Conservation (phyloP, 2,113 vertebrate genomes). For the Clupea harengus region DNA sequence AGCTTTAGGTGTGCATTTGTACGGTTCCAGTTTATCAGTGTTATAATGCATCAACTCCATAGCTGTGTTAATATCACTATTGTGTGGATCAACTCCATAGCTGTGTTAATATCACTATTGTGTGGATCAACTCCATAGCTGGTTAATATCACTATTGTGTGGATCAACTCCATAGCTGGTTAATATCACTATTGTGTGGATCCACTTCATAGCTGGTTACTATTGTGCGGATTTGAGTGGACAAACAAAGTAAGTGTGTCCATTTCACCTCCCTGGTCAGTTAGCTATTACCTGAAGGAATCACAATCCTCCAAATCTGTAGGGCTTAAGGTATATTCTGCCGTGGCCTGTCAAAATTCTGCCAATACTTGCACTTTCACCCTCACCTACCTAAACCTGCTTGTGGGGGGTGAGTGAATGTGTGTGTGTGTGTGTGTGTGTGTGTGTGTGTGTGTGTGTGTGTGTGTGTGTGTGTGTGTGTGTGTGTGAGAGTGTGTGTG, state of each 20-base stretch:
- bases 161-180: not conserved
- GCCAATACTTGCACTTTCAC: constrained; percentile 20
- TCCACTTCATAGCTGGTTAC: no score
- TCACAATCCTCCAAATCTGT: not conserved
- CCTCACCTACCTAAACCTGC: constrained; percentile 7
- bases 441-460: not conserved
- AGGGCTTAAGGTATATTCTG: constrained; percentile 11
- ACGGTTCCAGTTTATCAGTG: not conserved
- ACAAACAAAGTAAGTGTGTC: not conserved
- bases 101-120: not conserved
- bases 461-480: not conserved
- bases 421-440: not conserved
- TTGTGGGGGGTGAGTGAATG: not conserved
- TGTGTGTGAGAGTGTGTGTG: not conserved
- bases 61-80: not conserved
- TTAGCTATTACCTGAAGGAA: constrained; percentile 12
- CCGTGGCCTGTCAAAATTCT: constrained; percentile 16
- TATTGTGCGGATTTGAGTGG: not conserved
- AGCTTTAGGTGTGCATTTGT: not conserved
- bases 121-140: not conserved
- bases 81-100: not conserved
- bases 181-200: not conserved
- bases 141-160: not conserved
- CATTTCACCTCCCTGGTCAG: constrained; percentile 10
- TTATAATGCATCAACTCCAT: not conserved